These are phyloP conservation scores for Micronycteris hirsuta DNA, from an alignment of 2,113 vertebrate species.

Conservation along the genomic window DNA sequence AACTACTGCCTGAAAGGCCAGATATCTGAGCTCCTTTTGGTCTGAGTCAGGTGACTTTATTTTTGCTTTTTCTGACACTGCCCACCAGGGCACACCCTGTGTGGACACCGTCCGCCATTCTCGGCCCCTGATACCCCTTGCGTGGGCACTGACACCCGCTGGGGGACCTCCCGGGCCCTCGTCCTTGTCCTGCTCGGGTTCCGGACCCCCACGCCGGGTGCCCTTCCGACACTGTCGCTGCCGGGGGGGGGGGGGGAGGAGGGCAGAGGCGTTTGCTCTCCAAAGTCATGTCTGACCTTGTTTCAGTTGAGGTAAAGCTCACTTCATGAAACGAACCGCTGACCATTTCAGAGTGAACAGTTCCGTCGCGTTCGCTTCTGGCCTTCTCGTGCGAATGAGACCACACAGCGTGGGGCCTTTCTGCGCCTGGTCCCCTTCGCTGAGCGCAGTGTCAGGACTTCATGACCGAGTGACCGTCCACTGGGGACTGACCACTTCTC, in stretches of 20 bases:
- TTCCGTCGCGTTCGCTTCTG: neutral
- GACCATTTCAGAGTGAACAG: neutral
- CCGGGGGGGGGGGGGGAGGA: neutral
- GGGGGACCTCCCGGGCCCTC: neutral
- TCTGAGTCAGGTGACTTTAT: neutral
- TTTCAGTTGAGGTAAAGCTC: neutral
- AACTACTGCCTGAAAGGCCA: neutral
- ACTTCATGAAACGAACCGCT: neutral
- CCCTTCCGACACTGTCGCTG: neutral
- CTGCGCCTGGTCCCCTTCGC: neutral
- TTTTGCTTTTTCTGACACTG: neutral
- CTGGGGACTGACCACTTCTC: rapidly evolving
- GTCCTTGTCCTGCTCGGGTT: neutral
- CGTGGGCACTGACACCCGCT: too few species aligned
- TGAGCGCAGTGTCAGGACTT: rapidly evolving
- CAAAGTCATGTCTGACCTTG: neutral
- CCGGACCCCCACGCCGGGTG: neutral
- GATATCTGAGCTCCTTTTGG: neutral
- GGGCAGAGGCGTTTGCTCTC: neutral
- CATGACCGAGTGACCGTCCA: rapidly evolving
- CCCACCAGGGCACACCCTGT: neutral
- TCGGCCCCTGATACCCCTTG: neutral
- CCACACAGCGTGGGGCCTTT: neutral
- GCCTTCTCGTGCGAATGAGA: rapidly evolving
- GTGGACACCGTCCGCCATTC: neutral